phyloP scores from a whole-genome alignment of 2,888 invertebrate species.

The Ichneumoninae sp. region DNA sequence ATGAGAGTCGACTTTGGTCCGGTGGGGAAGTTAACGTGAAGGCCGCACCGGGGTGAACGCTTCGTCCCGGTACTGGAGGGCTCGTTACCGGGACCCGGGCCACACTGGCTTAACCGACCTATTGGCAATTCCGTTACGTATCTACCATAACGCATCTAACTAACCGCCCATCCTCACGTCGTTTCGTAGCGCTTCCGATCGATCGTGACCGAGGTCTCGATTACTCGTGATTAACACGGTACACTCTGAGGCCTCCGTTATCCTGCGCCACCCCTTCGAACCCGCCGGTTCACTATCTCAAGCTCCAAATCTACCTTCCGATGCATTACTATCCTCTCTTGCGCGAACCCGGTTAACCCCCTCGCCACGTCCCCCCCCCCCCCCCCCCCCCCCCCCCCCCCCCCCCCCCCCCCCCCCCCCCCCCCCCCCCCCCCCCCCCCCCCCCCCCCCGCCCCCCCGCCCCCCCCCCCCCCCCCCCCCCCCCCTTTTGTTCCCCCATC shows the following conservation, averaged over 20 bases:
- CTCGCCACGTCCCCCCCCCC: background rate
- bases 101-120: slow-evolving; percentile 61
- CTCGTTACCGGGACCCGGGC: slow-evolving; percentile 48
- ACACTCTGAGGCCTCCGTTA: slow-evolving; percentile 9
- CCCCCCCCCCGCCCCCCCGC: no score
- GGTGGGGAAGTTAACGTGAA: slow-evolving; percentile 48
- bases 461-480: no score
- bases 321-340: slow-evolving; percentile 20
- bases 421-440: no score
- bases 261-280: background rate
- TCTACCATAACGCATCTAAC: slow-evolving; percentile 67
- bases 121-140: slow-evolving; percentile 65
- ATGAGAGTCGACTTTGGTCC: slow-evolving; percentile 59
- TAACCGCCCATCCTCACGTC: slow-evolving; percentile 65
- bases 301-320: slow-evolving; percentile 39
- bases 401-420: no score
- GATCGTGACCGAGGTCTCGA: slow-evolving; percentile 66
- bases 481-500: no score
- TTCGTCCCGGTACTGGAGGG: slow-evolving; percentile 34
- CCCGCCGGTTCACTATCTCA: slow-evolving; percentile 25
- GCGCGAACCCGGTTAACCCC: slow-evolving; percentile 2
- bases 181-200: slow-evolving; percentile 60
- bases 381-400: no score
- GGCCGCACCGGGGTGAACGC: slow-evolving; percentile 10
- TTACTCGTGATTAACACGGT: slow-evolving; percentile 68